phyloP scores from a whole-genome alignment of 2,888 invertebrate species.

The Caenorhabditis macrosperma region DNA sequence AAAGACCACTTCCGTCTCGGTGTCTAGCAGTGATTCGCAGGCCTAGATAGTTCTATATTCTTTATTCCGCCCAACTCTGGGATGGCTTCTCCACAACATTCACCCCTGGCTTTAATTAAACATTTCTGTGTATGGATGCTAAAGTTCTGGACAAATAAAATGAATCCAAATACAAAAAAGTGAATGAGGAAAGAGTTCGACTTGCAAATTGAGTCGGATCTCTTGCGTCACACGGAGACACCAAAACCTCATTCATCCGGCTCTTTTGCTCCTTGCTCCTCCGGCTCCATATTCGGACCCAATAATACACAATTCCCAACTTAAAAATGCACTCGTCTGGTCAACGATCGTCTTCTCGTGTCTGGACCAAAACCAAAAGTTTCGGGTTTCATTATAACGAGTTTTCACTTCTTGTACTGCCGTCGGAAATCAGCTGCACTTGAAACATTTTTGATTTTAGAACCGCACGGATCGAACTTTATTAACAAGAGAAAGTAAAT shows the following conservation, averaged over 20 bases:
- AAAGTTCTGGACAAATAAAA: no score
- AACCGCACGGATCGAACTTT: no score
- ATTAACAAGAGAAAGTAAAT: no score
- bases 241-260: not conserved
- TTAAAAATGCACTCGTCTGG: not conserved
- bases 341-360: not conserved
- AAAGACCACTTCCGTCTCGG: not conserved
- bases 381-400: not conserved
- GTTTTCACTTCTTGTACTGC: no score
- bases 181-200: conserved; percentile 1
- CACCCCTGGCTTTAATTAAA: not conserved
- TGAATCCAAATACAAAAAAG: not conserved
- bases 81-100: not conserved
- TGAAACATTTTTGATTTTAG: no score
- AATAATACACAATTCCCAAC: not conserved
- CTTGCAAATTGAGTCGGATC: conserved; percentile 15
- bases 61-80: not conserved
- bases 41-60: not conserved
- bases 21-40: not conserved
- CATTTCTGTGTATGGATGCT: not conserved
- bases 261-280: not conserved
- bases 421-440: no score
- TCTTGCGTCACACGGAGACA: not conserved
- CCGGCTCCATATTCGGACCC: not conserved
- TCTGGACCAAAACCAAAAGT: not conserved